Evolutionary conservation across 2,888 invertebrate species (phyloP).

Genomic region (Helicoverpa assulta): DNA sequence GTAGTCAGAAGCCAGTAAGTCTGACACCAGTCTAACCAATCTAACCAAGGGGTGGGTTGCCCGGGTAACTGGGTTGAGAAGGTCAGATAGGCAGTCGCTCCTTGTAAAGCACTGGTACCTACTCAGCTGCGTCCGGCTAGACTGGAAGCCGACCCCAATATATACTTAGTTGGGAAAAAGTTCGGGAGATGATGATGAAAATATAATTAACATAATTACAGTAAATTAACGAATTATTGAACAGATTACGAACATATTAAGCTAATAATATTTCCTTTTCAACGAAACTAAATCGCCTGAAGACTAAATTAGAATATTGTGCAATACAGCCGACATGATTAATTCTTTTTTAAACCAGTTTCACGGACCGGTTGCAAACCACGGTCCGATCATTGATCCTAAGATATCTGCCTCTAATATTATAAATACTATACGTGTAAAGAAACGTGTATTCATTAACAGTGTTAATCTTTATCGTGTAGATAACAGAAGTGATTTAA

Average conservation of each 20-base stretch:
- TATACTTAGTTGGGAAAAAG: no score
- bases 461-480: neutral
- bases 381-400: slow-evolving; percentile 1
- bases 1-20: no score
- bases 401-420: neutral
- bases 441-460: neutral
- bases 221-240: no score
- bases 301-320: slow-evolving; percentile 7
- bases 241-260: neutral
- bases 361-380: slow-evolving; percentile 20
- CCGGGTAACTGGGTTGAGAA: no score
- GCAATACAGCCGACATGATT: slow-evolving; percentile 12
- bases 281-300: slow-evolving; percentile 2
- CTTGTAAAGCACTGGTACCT: no score
- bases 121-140: no score
- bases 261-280: slow-evolving; percentile 1
- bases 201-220: neutral
- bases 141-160: no score
- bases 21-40: no score
- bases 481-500: neutral
- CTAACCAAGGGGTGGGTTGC: no score
- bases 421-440: neutral
- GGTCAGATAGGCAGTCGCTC: no score
- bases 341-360: slow-evolving; percentile 40
- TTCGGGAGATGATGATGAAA: no score